Evolutionary conservation across 2,797 vertebrate species (phyloP).

Genomic region (Anguilla obscura): DNA sequence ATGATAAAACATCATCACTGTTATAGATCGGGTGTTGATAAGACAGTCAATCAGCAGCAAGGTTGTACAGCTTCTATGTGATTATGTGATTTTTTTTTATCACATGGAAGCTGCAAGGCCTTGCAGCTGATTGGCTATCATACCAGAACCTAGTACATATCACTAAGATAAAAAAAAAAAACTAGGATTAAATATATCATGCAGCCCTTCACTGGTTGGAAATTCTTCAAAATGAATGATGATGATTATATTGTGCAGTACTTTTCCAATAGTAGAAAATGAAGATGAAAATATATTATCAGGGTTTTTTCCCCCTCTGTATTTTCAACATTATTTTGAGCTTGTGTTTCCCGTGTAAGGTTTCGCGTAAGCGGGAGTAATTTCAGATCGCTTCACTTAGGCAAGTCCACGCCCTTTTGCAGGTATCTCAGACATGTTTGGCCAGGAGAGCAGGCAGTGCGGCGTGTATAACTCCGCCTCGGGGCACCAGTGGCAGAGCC

Average conservation of each 20-base stretch:
- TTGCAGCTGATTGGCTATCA: too few relatives aligned
- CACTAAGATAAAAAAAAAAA: too few relatives aligned
- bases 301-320: neutral
- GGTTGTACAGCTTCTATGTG: too few relatives aligned
- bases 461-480: constrained; percentile 76
- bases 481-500: constrained; percentile 75
- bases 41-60: too few relatives aligned
- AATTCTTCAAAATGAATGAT: neutral
- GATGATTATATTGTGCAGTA: neutral
- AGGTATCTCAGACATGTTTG: constrained; percentile 71
- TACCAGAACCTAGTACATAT: too few relatives aligned
- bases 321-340: neutral
- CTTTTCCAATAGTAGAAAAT: neutral
- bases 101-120: too few relatives aligned
- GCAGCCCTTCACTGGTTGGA: neutral
- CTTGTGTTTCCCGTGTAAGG: neutral
- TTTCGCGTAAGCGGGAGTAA: neutral
- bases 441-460: constrained; percentile 75
- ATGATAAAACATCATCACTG: too few relatives aligned
- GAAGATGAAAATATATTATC: neutral
- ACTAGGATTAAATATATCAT: neutral
- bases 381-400: neutral
- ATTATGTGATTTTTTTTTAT: too few relatives aligned
- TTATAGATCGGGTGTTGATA: too few relatives aligned
- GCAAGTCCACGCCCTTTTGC: neutral